Evolutionary conservation across 2,113 vertebrate genomes (phyloP).

Genomic region (Erythrolamprus reginae): DNA sequence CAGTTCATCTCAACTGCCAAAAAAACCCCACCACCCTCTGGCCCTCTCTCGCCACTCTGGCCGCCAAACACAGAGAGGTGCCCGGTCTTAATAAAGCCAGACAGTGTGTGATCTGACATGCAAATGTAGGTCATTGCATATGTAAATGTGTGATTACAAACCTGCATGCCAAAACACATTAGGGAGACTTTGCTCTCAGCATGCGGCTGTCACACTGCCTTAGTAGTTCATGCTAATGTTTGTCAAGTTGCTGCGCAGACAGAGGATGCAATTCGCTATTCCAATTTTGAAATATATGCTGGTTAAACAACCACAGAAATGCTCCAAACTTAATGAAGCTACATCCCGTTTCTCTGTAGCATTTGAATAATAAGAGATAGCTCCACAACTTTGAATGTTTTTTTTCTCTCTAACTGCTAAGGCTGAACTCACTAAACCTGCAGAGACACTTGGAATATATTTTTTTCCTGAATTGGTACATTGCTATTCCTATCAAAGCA

Average conservation of each 20-base stretch:
- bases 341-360: slow-evolving; percentile 14
- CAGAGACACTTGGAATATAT: background rate
- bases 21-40: slow-evolving; percentile 82
- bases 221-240: slow-evolving; percentile 88
- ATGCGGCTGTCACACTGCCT: slow-evolving; percentile 94
- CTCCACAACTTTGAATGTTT: slow-evolving; percentile 17
- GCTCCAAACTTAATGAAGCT: slow-evolving; percentile 31
- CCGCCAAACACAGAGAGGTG: slow-evolving; percentile 89
- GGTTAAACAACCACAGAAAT: slow-evolving; percentile 16
- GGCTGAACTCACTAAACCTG: slow-evolving; percentile 22
- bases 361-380: slow-evolving; percentile 13
- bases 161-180: slow-evolving; percentile 98
- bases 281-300: slow-evolving; percentile 44
- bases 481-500: slow-evolving; percentile 9
- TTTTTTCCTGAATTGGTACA: slow-evolving; percentile 23
- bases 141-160: slow-evolving; percentile 99
- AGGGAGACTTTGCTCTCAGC: slow-evolving; percentile 97
- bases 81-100: slow-evolving; percentile 92
- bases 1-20: slow-evolving; percentile 95
- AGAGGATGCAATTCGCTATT: slow-evolving; percentile 69
- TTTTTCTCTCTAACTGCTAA: slow-evolving; percentile 15
- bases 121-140: slow-evolving; percentile 99
- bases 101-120: slow-evolving; percentile 99
- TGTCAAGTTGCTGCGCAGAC: slow-evolving; percentile 85
- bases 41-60: slow-evolving; percentile 86